A percentile compares a stretch with the other conserved stretches of the same genome.
phyloP scores from a whole-genome alignment of 1,140 invertebrate genomes.

The Drepana arcuata region DNA sequence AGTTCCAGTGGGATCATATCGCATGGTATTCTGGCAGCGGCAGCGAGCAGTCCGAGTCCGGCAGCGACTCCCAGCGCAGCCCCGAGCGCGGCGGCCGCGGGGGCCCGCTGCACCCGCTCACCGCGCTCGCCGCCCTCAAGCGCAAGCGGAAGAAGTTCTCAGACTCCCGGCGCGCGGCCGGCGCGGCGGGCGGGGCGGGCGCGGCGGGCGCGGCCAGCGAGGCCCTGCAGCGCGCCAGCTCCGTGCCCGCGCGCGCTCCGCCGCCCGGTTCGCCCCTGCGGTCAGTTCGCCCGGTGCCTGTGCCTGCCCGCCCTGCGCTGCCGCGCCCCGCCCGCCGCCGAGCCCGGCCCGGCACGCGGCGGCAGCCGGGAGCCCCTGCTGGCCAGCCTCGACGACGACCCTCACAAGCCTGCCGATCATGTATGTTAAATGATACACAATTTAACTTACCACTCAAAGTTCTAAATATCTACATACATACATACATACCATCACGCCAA shows the following conservation, averaged over 20 bases:
- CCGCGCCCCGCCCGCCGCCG: constrained; percentile 19
- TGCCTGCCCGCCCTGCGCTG: constrained; percentile 14
- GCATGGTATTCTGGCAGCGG: too few relatives aligned
- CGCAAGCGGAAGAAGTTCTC: constrained; percentile 87
- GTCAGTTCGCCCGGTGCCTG: too few relatives aligned
- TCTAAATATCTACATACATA: too few relatives aligned
- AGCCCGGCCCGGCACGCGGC: constrained; percentile 26
- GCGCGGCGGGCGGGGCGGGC: constrained; percentile 23
- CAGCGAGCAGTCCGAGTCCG: constrained; percentile 53
- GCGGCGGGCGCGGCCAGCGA: constrained; percentile 50
- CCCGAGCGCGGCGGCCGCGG: constrained; percentile 36
- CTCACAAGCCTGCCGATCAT: too few relatives aligned
- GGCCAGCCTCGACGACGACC: constrained; percentile 53
- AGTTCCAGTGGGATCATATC: too few relatives aligned
- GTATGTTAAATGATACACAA: too few relatives aligned
- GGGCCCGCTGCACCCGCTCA: constrained; percentile 49
- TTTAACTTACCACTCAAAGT: too few relatives aligned
- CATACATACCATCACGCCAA: too few relatives aligned
- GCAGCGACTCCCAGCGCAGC: constrained; percentile 55
- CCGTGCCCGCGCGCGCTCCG: constrained; percentile 9
- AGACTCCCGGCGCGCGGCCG: constrained; percentile 78
- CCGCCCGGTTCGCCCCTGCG: constrained; percentile 11
- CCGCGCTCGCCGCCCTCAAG: constrained; percentile 79
- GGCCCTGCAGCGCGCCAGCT: constrained; percentile 25
- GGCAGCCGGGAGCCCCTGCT: constrained; percentile 52